Base-by-base conservation (phyloP, 1,140 invertebrate genomes). In the Zaprionus ornatus region DNA sequence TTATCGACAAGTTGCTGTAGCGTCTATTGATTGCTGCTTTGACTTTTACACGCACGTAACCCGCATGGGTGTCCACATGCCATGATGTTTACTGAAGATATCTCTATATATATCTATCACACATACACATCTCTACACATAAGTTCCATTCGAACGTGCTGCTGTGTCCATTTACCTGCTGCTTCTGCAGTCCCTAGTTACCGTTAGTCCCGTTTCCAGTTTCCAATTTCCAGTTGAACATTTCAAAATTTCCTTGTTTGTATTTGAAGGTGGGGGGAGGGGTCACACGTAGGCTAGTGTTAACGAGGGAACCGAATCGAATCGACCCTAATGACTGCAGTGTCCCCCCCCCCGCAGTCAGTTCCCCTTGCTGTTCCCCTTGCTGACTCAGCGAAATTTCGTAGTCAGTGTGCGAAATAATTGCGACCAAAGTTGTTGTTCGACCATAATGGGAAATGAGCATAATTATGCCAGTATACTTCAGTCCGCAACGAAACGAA, bases 1-100 rank as follows among this genome's bases (percentile, higher is more conserved):
- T 83, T 68, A 83, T 83, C 80, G 79, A 73, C 61, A 21, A n/a
- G 40, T n/a, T 66, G 64, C 69, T 78, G 65, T 69, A 52, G 65
- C 55, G 35, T 82, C 69, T 66, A 59, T 67, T 82, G 74, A 74
- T 69, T 78, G 69, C 61, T 63, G 32, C 45, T 50, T 50, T 50
- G 45, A 50, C 45, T 50, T 50, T 50, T 23, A 50, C 45, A 50
- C 45, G 37, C 45, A 48, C 45, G 27, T 64, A 45, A 23, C 68
- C 17, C 42, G 21, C 13, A 54, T 59, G 67, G 66, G 70, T 79
- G 77, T 80, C 63, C 76, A 9, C 40, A 56, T 67, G 25, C 19
- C 50, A 15, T 42, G 32, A 37, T 67, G 40, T 42, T 56, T 45
- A 17, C 27, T 25, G 32, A 10, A 56, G 40, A 67, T 67, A 56